Conservation (phyloP, 2,888 invertebrate genomes). For the Timandra comae region DNA sequence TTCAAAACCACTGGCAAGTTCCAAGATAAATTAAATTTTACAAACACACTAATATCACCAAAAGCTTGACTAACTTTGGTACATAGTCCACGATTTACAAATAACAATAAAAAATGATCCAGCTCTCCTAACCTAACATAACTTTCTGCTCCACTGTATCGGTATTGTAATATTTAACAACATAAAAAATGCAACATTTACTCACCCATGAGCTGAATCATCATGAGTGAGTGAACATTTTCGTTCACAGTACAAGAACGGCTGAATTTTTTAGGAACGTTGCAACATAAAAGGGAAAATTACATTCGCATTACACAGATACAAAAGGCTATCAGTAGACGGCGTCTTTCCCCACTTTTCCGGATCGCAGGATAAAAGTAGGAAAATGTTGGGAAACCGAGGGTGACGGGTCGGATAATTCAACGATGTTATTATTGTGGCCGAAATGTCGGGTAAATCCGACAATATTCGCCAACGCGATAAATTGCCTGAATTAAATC, state of each 20-base stretch:
- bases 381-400: conserved; percentile 36
- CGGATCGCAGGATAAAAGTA: conserved; percentile 32
- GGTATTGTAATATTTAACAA: too few relatives aligned
- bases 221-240: too few relatives aligned
- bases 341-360: conserved; percentile 50
- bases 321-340: conserved; percentile 46
- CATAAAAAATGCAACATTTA: too few relatives aligned
- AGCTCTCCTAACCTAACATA: conserved; percentile 1
- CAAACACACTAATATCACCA: too few relatives aligned
- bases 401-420: conserved; percentile 55
- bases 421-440: conserved; percentile 52
- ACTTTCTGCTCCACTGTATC: not conserved
- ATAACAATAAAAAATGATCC: too few relatives aligned
- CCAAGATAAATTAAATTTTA: too few relatives aligned
- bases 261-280: too few relatives aligned
- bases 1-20: too few relatives aligned
- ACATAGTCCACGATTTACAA: too few relatives aligned
- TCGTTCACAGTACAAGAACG: too few relatives aligned
- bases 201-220: too few relatives aligned
- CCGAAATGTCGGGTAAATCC: conserved; percentile 51
- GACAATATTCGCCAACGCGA: conserved; percentile 31
- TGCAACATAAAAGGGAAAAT: conserved; percentile 36
- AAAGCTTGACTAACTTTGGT: too few relatives aligned
- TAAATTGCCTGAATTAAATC: conserved; percentile 36
- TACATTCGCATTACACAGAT: conserved; percentile 48